Evolutionary conservation across 2,797 vertebrate genomes (phyloP).

Genomic region (Delichon dasypus): DNA sequence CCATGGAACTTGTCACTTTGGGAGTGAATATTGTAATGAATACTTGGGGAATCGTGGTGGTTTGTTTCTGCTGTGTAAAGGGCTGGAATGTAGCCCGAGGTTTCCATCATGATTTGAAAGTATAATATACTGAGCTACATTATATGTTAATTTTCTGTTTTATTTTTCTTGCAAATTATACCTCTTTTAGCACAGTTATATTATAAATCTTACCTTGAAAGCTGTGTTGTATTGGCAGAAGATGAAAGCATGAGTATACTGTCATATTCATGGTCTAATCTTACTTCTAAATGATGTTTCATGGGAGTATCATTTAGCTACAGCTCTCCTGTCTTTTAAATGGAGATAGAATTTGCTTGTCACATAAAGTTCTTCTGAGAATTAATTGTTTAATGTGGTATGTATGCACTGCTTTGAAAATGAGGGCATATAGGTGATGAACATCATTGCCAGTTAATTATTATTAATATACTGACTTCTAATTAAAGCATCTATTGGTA

Average conservation of each 20-base stretch:
- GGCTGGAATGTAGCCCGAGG: not conserved
- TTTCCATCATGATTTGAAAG: not conserved
- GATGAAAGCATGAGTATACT: not conserved
- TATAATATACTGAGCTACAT: not conserved
- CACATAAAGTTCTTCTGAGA: not conserved
- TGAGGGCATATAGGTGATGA: not conserved
- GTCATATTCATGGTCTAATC: not conserved
- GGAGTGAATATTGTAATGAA: not conserved
- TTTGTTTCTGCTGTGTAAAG: slow-evolving; percentile 3
- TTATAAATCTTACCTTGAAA: not conserved
- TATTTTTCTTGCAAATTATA: not conserved
- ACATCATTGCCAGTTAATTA: not conserved
- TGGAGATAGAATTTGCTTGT: not conserved
- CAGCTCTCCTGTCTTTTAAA: not conserved
- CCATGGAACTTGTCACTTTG: not conserved
- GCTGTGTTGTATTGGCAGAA: not conserved
- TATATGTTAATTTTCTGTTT: not conserved
- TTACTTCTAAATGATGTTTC: not conserved
- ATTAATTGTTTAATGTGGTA: slow-evolving; percentile 5
- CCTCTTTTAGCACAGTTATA: not conserved
- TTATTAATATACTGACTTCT: slow-evolving; percentile 3
- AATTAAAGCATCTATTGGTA: not conserved
- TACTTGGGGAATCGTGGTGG: not conserved
- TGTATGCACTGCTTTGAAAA: not conserved
- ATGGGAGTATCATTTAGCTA: not conserved